Conservation (phyloP, 2,113 vertebrate genomes). For the Cariama cristata region DNA sequence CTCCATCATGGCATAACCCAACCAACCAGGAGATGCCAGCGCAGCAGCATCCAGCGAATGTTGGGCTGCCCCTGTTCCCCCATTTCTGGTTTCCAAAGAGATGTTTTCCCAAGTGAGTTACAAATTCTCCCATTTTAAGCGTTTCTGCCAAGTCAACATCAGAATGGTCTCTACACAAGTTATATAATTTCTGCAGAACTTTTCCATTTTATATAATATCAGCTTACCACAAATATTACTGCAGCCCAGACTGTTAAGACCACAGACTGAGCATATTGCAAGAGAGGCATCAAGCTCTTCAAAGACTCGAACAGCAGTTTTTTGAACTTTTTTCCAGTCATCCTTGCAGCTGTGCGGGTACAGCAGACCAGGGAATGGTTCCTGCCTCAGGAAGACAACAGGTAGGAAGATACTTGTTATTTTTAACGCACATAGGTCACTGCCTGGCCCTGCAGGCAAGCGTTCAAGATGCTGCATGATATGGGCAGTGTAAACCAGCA, state of each 20-base stretch:
- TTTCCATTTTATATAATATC: accelerated
- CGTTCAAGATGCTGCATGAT: background rate
- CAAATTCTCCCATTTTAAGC: background rate
- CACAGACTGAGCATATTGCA: no score
- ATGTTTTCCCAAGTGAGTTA: background rate
- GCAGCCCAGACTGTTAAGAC: background rate
- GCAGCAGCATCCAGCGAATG: accelerated
- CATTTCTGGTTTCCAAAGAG: background rate
- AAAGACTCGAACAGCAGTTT: background rate
- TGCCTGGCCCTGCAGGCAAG: background rate
- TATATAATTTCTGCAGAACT: no score
- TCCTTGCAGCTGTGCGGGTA: no score
- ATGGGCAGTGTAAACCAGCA: background rate
- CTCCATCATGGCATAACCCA: accelerated
- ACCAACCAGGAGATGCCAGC: background rate
- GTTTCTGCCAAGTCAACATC: background rate
- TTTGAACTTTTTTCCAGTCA: background rate
- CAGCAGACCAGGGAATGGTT: background rate
- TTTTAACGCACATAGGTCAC: background rate
- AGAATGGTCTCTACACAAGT: background rate
- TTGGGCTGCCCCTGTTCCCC: background rate
- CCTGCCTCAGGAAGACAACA: background rate
- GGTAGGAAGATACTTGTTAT: background rate
- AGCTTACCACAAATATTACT: accelerated
- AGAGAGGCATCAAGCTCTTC: background rate